phyloP scores from a whole-genome alignment of 2,113 vertebrate species.

The Seriola dumerili region DNA sequence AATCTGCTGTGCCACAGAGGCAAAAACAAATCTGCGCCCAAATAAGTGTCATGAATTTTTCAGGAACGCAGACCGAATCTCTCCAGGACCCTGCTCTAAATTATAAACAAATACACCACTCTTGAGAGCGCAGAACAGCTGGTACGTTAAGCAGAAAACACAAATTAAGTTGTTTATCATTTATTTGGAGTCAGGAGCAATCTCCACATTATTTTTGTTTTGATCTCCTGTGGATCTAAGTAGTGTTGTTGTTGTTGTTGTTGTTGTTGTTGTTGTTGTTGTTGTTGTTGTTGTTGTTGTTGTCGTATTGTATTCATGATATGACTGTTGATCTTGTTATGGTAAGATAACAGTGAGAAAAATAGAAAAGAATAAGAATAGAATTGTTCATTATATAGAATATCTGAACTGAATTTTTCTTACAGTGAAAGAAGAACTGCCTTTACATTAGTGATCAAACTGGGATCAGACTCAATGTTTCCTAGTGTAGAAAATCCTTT shows the following conservation, averaged over 20 bases:
- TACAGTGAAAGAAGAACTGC: no score
- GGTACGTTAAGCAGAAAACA: conserved; percentile 53
- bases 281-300: conserved; percentile 14
- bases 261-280: conserved; percentile 5
- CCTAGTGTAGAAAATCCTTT: neutral
- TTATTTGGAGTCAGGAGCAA: conserved; percentile 38
- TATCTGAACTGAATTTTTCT: conserved; percentile 1
- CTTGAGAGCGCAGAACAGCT: conserved; percentile 40
- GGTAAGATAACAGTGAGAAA: conserved; percentile 19
- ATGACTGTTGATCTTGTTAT: conserved; percentile 16
- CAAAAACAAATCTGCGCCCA: conserved; percentile 74
- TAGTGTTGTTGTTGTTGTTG: conserved; percentile 2
- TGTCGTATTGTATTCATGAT: conserved; percentile 35
- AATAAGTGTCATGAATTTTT: conserved; percentile 82
- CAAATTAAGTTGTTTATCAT: conserved; percentile 49
- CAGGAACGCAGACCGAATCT: conserved; percentile 67
- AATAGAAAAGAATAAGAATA: conserved; percentile 8
- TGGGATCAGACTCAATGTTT: no score
- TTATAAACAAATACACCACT: conserved; percentile 69
- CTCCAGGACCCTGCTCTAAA: conserved; percentile 67
- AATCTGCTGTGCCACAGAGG: conserved; percentile 46
- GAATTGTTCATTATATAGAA: conserved; percentile 22
- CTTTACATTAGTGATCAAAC: no score
- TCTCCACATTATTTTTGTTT: conserved; percentile 56
- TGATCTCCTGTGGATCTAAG: conserved; percentile 49